A percentile compares a stretch with the other conserved stretches of the same genome.
These are phyloP conservation scores for Halcyon chelicuti DNA, from an alignment of 2,797 vertebrate species.

Conservation along the genomic window DNA sequence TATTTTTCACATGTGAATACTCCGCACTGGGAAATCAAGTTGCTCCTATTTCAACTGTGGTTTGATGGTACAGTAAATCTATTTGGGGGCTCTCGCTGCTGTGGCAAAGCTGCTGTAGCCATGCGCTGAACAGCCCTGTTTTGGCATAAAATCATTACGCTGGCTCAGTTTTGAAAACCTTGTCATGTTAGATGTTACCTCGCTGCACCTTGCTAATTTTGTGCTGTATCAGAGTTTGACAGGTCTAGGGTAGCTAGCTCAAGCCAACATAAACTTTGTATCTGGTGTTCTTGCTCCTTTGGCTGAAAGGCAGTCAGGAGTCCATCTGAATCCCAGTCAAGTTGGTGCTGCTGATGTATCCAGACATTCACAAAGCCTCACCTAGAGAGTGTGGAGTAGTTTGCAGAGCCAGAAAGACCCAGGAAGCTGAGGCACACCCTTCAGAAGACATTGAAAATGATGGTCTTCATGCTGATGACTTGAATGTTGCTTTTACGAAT, in stretches of 20 bases:
- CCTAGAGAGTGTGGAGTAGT: accelerated
- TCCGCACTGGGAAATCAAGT: background rate
- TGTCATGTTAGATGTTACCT: background rate
- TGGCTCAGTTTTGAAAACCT: background rate
- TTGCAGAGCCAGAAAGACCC: background rate
- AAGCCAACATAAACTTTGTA: background rate
- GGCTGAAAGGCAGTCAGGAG: background rate
- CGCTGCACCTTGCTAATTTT: background rate
- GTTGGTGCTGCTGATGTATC: background rate
- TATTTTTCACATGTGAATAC: background rate
- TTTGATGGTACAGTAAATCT: background rate
- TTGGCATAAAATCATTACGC: background rate
- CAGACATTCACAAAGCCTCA: background rate
- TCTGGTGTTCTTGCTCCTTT: background rate
- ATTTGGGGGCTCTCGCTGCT: background rate
- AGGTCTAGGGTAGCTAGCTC: background rate
- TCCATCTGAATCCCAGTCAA: background rate
- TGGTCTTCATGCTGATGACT: background rate
- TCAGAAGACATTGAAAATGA: background rate
- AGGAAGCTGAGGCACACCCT: background rate
- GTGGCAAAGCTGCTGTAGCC: background rate
- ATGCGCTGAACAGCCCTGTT: background rate
- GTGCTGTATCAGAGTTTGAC: background rate
- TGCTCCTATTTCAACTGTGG: background rate
- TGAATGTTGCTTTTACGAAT: background rate